Base-by-base conservation (phyloP, 37 sponge, comb jelly and placozoan species). In the Mnemiopsis leidyi region DNA sequence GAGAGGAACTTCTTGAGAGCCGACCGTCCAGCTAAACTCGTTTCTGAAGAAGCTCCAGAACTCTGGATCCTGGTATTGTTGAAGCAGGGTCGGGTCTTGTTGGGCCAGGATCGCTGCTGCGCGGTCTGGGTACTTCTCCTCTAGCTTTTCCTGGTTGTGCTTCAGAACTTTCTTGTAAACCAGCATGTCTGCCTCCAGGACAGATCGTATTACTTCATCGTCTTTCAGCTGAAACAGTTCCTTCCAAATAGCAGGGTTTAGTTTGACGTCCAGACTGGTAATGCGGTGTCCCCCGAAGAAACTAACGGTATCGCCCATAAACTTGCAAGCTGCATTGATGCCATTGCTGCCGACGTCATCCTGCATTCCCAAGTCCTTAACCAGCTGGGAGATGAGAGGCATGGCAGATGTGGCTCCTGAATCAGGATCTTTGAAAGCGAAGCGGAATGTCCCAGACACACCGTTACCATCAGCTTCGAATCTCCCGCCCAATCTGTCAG, bases 1-100 rank as follows among this genome's bases (percentile, higher is more conserved):
- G 13, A 48, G 61, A 48, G 61, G 9, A 25, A 69, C 73, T 3
- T 69, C 73, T 21, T 69, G 28, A n/a, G 73, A 21, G 24, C 73
- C 73, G 2, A 69, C n/a, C 23, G 24, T 5, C 73, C 73, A 69
- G 24, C 24, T 69, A 3, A 69, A 20, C 73, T 69, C 29, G 73
- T 69, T 69, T 25, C n/a, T 69, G n/a, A 69, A 69, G 73, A 69
- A 69, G 73, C 24, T 28, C 73, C 73, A 69, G 73, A 28, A 69
- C 23, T 21, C 29, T 5, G 24, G 73, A 69, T 69, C 73, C 73
- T 28, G 73, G 68, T 61, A 61, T 61, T 61, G 9, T 18, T 61
- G 68, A 21, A 69, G 73, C 7, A 5, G 9, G 9, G 7, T 25
- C 73, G 7, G 24, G 73, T 69, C 73, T 69, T 69, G 1, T 3